Base-by-base conservation (phyloP, 2,797 vertebrate species). In the Sitta carolinensis region DNA sequence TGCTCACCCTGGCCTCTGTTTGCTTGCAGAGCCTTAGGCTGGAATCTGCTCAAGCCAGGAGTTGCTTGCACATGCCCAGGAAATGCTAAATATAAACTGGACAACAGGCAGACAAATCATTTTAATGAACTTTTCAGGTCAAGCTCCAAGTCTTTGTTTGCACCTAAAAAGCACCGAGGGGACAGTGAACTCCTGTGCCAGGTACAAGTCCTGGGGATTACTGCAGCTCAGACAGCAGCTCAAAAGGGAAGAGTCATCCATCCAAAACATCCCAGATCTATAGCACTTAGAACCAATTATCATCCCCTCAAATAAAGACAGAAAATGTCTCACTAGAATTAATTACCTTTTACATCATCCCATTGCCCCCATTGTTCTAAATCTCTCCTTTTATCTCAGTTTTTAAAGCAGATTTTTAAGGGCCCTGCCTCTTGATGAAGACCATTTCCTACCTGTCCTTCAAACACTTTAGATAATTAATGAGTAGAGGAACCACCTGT, bases 31-130 rank as follows among this genome's bases (percentile, higher is more conserved):
- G 80, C 88, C 88, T 79, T 54, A 77, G 92, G 92, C 90, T 90
- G 67, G 51, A 89, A 93, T 54, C 59, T 61, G 63, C 78, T 89
- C 54, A 26, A 72, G 32, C 52, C 70, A 61, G 47, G 67, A 88
- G n/a, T 2, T 82, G 62, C 67, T 88, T 47, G 57, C 78, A 75
- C 47, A 70, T 45, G 32, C 26, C 67, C 86, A 82, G 70, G n/a
- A 84, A 93, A 70, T 70, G 59, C 81, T 90, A 94, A 95, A 94
- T 89, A 89, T 84, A 93, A 57, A 61, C 75, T 38, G 54, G 57
- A 58, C 59, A 92, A 62, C 6, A 62, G 25, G 38, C 81, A 92
- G 72, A 67, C 29, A 80, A 76, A 68, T 47, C 1, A 57, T 74
- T 95, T 84, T 64, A 55, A 87, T 77, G 47, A 92, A 48, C 42